Evolutionary conservation across 1,140 invertebrate species (phyloP), one percentile per base, ranked within the genome.

Genomic region (Lucilia cuprina): DNA sequence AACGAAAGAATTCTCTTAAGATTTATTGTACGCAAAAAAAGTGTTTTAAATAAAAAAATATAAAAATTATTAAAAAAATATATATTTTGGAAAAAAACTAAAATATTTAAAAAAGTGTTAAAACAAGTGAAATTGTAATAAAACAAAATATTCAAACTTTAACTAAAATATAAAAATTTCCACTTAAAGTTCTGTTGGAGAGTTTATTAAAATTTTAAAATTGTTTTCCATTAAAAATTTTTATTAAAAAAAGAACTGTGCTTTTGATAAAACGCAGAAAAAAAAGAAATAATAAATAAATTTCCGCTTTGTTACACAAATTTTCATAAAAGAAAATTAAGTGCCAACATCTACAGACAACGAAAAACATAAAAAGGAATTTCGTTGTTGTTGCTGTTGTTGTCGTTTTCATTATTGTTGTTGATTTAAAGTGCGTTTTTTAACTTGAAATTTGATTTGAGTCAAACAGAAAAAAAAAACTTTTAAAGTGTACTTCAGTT

Each of bases 271-370:
- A 30, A 60, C n/a, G 7, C n/a, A n/a, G n/a, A n/a, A n/a, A n/a
- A n/a, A n/a, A 60, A 60, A 60, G 0, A 41, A 41, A 2, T 3
- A 7, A 41, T n/a, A 60, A 60, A 60, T 17, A 60, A 60, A 60
- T 60, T 60, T 60, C 50, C 50, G 50, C 50, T 60, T 60, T 12
- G 50, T 60, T 60, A 60, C n/a, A 60, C 13, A 60, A 60, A 60
- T 70, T 70, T 70, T 21, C 19, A 21, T 70, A 19, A 70, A 70
- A 70, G 65, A 21, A 70, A 70, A 60, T 17, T 21, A 25, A 70
- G 65, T 70, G 65, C 65, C 65, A 70, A 70, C n/a, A 70, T n/a
- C 50, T 19, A 70, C 65, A 70, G 21, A 70, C 65, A 55, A 55
- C 50, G 12, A 55, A 55, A 41, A 41, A 7, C 41, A 41, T 41